These are phyloP conservation scores for Channa maculata DNA, from an alignment of 2,113 vertebrate species.

Conservation along the genomic window DNA sequence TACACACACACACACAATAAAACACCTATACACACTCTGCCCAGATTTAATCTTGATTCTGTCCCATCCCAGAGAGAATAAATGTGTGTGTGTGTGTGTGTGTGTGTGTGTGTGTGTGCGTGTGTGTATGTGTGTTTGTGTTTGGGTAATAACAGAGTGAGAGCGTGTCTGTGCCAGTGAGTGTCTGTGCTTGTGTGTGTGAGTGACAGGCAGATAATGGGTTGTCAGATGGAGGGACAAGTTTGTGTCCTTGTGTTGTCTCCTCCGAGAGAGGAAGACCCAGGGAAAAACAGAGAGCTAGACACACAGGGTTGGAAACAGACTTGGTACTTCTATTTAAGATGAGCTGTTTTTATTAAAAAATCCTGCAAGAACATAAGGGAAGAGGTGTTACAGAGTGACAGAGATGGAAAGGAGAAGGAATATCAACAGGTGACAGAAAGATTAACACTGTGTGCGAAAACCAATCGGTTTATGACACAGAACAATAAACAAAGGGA, in stretches of 20 bases:
- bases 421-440: conserved; percentile 65
- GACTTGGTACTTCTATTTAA: conserved; percentile 53
- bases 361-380: conserved; percentile 54
- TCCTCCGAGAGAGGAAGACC: conserved; percentile 60
- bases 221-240: conserved; percentile 85
- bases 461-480: conserved; percentile 16
- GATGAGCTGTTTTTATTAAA: conserved; percentile 78
- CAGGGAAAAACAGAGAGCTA: conserved; percentile 51
- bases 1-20: not conserved
- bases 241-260: conserved; percentile 79
- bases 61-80: conserved; percentile 46
- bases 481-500: conserved; percentile 13
- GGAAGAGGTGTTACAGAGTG: conserved; percentile 10
- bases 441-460: conserved; percentile 8
- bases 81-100: not conserved
- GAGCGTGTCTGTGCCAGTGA: not conserved
- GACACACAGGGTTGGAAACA: conserved; percentile 25
- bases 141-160: not conserved
- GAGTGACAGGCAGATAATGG: conserved; percentile 87
- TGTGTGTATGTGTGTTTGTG: conserved; percentile 32
- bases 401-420: conserved; percentile 28
- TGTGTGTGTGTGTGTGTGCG: conserved; percentile 36
- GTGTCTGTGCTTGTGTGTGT: conserved; percentile 33
- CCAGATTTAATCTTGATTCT: conserved; percentile 71
- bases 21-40: conserved; percentile 27